phyloP scores from a whole-genome alignment of 2,888 invertebrate genomes.

The Tinea trinotella region DNA sequence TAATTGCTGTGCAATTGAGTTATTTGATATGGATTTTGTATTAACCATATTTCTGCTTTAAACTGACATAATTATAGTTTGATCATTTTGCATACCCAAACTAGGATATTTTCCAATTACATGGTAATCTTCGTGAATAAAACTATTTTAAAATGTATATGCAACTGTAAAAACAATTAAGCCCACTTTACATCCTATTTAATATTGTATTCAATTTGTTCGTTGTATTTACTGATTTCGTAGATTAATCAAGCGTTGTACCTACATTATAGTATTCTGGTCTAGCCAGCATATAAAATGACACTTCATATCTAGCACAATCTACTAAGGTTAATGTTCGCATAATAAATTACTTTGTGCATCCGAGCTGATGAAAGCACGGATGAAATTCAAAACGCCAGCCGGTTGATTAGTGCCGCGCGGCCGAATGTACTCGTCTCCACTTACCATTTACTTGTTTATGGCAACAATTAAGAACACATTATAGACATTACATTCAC shows the following conservation, averaged over 20 bases:
- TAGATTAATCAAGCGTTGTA: neutral
- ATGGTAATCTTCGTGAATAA: too few relatives aligned
- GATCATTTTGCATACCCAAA: too few relatives aligned
- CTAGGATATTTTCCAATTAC: too few relatives aligned
- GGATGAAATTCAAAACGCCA: slow-evolving; percentile 41
- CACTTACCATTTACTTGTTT: slow-evolving; percentile 16
- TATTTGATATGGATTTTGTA: too few relatives aligned
- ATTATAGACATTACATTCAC: too few relatives aligned
- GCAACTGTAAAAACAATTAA: too few relatives aligned
- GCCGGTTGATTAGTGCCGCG: slow-evolving; percentile 18
- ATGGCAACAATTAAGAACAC: neutral
- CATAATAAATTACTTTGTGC: slow-evolving; percentile 19
- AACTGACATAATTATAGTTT: too few relatives aligned
- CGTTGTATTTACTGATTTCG: neutral
- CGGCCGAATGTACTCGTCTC: slow-evolving; percentile 17
- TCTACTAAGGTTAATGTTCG: slow-evolving; percentile 17
- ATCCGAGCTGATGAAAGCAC: slow-evolving; percentile 38
- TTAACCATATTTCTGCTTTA: too few relatives aligned
- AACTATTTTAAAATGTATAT: too few relatives aligned
- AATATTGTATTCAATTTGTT: neutral
- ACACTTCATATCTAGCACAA: slow-evolving; percentile 9
- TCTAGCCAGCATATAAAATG: neutral
- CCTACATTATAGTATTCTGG: neutral
- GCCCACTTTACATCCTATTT: too few relatives aligned
- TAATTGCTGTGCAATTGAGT: too few relatives aligned